phyloP scores from a whole-genome alignment of 2,888 invertebrate species.

The Drosophila longiperda region DNA sequence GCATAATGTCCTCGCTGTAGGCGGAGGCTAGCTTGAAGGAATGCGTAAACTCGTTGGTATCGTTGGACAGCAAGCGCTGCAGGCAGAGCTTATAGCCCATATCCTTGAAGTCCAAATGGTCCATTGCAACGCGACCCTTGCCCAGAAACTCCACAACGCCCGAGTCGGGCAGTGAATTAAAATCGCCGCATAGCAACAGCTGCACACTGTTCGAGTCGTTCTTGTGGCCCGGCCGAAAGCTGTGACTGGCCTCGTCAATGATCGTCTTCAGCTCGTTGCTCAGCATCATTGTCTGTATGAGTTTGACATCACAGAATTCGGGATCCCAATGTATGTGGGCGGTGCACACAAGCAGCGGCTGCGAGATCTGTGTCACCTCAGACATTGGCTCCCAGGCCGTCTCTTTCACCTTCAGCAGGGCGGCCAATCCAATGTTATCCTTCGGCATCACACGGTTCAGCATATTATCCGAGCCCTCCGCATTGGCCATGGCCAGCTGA shows the following conservation, averaged over 20 bases:
- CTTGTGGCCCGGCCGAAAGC: conserved; percentile 90
- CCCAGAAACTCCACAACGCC: conserved; percentile 98
- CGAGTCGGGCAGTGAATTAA: conserved; percentile 99
- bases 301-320: conserved; percentile 99
- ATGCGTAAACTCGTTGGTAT: conserved; percentile 97
- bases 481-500: conserved; percentile 99
- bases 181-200: conserved; percentile 97
- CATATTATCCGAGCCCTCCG: conserved; percentile 99
- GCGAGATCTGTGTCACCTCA: conserved; percentile 90
- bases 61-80: conserved; percentile 94
- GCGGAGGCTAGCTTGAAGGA: conserved; percentile 98
- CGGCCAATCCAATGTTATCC: conserved; percentile 99
- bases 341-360: conserved; percentile 97
- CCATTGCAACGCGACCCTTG: conserved; percentile 94
- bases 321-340: conserved; percentile 99
- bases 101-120: conserved; percentile 98
- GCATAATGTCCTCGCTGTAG: conserved; percentile 98
- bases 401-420: conserved; percentile 97
- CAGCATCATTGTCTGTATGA: conserved; percentile 99
- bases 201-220: conserved; percentile 93
- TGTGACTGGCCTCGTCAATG: conserved; percentile 93
- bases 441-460: conserved; percentile 99
- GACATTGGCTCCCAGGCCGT: conserved; percentile 96
- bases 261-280: conserved; percentile 96
- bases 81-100: conserved; percentile 96